Conservation (phyloP, 2,888 invertebrate species). For the Oeneis ivallda region DNA sequence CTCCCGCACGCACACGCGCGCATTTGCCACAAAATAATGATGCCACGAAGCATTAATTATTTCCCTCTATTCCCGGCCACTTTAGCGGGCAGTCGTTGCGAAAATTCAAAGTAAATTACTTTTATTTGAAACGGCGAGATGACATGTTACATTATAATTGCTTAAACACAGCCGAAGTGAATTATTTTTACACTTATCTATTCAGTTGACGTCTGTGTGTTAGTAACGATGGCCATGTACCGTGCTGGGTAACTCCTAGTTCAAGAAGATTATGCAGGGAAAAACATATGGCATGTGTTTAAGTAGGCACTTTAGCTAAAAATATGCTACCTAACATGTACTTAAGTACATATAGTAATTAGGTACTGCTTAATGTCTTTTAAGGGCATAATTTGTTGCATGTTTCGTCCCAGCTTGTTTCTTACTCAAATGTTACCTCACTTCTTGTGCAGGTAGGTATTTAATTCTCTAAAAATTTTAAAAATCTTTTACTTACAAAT, state of each 20-base stretch:
- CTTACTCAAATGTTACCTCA: too few species aligned
- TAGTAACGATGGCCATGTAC: constrained; percentile 7
- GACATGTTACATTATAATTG: constrained; percentile 33
- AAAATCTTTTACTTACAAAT: too few species aligned
- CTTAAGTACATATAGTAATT: neutral
- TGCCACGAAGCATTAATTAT: constrained; percentile 67
- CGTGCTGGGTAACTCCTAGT: constrained; percentile 10
- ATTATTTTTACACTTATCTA: constrained; percentile 14
- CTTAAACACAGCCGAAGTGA: constrained; percentile 19
- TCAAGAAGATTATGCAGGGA: constrained; percentile 1
- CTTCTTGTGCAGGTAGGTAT: too few species aligned
- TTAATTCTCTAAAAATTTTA: too few species aligned
- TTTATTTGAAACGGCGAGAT: constrained; percentile 33
- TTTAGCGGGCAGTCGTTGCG: constrained; percentile 43
- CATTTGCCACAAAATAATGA: constrained; percentile 57
- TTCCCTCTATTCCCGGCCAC: constrained; percentile 50
- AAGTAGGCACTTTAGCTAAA: neutral
- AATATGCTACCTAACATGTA: neutral
- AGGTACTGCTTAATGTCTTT: too few species aligned
- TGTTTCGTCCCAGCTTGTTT: neutral
- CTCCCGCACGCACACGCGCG: constrained; percentile 55
- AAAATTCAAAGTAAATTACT: constrained; percentile 46
- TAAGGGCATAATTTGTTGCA: neutral
- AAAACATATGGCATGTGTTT: constrained; percentile 16
- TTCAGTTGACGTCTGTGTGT: constrained; percentile 4